Evolutionary conservation across 2,888 invertebrate genomes (phyloP).

Genomic region (Noctuana brunneofusca): DNA sequence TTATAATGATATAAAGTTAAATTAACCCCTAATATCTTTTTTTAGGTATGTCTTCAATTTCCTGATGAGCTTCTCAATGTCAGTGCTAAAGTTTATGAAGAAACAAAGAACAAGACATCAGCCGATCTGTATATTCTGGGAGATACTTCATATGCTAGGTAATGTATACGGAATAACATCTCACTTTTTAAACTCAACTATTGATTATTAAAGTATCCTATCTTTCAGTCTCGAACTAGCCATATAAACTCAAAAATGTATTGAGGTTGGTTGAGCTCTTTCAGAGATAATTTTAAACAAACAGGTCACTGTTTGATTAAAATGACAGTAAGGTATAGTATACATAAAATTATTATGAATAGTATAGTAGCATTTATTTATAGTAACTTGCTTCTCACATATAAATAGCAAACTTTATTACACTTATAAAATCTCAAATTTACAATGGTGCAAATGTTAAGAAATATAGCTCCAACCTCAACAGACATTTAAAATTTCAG

Average conservation of each 20-base stretch:
- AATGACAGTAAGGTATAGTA: too few relatives aligned
- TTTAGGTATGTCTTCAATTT: constrained; percentile 94
- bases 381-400: background rate
- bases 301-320: too few relatives aligned
- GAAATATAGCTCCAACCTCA: background rate
- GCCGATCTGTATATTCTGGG: constrained; percentile 90
- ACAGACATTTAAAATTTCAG: constrained; percentile 72
- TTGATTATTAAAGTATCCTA: background rate
- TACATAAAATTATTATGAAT: too few relatives aligned
- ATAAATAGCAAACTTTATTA: background rate
- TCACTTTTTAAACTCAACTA: too few relatives aligned
- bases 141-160: constrained; percentile 95
- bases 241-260: background rate
- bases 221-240: background rate
- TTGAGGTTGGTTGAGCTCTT: too few relatives aligned
- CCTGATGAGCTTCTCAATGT: constrained; percentile 90
- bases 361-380: too few relatives aligned
- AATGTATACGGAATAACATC: background rate
- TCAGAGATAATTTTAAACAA: too few relatives aligned
- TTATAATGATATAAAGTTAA: too few relatives aligned
- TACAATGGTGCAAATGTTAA: background rate
- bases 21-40: constrained; percentile 20
- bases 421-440: too few relatives aligned
- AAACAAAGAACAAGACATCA: constrained; percentile 69
- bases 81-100: constrained; percentile 86